Base-by-base conservation (phyloP, 1,140 invertebrate genomes). In the Drosophila sucinea region DNA sequence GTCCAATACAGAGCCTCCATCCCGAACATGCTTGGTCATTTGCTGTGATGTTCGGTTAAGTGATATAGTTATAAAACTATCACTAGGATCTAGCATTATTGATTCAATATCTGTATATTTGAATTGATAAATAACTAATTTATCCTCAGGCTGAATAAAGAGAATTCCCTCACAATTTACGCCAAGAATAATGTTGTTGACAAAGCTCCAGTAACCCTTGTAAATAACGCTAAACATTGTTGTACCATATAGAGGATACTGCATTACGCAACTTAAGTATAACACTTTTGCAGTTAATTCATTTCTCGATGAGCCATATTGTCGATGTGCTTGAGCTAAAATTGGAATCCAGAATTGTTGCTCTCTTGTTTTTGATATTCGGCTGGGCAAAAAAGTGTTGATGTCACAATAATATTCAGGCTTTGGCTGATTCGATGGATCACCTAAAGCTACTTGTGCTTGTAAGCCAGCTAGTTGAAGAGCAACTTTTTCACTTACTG, bases 241-340 rank as follows among this genome's bases (percentile, higher is more conserved):
- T 58, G 97, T 98, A 1, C 98, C 98, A 90, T 99, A 99, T 1
- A 99, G 93, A 0, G 98, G 97, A 92, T 98, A 99, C 92, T 99
- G 98, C 97, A 98, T 99, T 1, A 99, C 98, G 89, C 98, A 98
- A 0, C 97, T 98, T 55, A 99, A 93, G 92, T 99, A 99, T 77
- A 98, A 94, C 6, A 98, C 97, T 93, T 98, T 98, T 1, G 97
- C 97, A 2, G 98, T 97, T 30, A 98, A 91, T 89, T 98, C 97
- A 4, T 96, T 95, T 77, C 98, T 96, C 0, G 97, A 97, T 3
- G 96, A 96, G 33, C 98, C 98, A 90, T 98, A 99, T 91, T 97
- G 96, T 25, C 95, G 94, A 92, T 98, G 97, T 1, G 97, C 97
- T 93, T 97, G 96, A 4, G 96, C 95, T 57, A 98, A 94, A 76